A percentile compares a stretch with the other conserved stretches of the same genome.
Evolutionary conservation across 2,797 vertebrate genomes (phyloP).

Genomic region (Aplochiton taeniatus): DNA sequence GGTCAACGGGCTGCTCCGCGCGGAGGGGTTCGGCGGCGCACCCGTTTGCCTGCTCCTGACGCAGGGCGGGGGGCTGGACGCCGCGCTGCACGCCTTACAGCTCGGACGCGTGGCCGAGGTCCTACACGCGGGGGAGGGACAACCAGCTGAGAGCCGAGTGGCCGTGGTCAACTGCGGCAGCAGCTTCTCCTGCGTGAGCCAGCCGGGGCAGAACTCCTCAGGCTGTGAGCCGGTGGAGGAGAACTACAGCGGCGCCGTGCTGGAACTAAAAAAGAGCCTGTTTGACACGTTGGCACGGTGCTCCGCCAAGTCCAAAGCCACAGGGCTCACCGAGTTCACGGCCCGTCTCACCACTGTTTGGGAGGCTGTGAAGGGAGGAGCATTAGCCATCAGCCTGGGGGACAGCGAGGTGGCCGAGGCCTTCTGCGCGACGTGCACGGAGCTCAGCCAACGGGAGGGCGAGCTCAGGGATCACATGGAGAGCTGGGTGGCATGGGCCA

Average conservation of each 20-base stretch:
- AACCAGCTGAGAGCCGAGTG: conserved; percentile 11
- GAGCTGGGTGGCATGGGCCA: conserved; percentile 58
- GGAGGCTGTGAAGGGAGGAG: conserved; percentile 66
- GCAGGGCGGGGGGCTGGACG: conserved; percentile 61
- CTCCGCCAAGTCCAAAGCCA: conserved; percentile 50
- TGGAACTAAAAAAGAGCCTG: conserved; percentile 75
- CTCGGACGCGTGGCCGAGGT: conserved; percentile 57
- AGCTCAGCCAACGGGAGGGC: conserved; percentile 63
- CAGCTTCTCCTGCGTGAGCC: conserved; percentile 65
- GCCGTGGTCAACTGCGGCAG: conserved; percentile 37
- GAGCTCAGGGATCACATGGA: conserved; percentile 57
- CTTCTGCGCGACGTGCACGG: conserved; percentile 68
- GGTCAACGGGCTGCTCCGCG: conserved; percentile 68
- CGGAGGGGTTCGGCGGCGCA: conserved; percentile 51
- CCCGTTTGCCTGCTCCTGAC: conserved; percentile 61
- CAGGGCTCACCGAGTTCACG: conserved; percentile 72
- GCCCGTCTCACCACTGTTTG: conserved; percentile 70
- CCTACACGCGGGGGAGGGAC: conserved; percentile 46
- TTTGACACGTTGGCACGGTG: conserved; percentile 69
- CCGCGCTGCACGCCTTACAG: conserved; percentile 59
- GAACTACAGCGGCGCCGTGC: conserved; percentile 72
- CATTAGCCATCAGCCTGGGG: conserved; percentile 63
- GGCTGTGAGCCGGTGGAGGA: conserved; percentile 68
- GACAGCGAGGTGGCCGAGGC: conserved; percentile 66
- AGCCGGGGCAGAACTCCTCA: conserved; percentile 70